Evolutionary conservation across 2,888 invertebrate species (phyloP).

Genomic region (Chloroclysta siterata): DNA sequence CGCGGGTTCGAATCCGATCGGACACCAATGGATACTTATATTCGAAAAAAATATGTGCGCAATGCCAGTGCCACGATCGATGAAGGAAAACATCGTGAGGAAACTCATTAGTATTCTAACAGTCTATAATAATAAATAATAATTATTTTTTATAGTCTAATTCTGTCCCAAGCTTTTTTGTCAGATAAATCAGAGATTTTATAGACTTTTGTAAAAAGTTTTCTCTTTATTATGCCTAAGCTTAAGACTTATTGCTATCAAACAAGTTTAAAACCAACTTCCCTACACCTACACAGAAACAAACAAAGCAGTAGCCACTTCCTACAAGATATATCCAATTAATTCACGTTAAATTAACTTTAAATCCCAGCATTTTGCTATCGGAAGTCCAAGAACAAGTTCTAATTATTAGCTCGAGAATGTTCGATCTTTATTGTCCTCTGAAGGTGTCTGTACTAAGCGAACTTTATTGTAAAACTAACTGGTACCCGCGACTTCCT

Average conservation of each 20-base stretch:
- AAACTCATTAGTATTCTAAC: too few relatives aligned
- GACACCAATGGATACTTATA: too few relatives aligned
- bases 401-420: slow-evolving; percentile 77
- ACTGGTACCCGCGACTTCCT: too few relatives aligned
- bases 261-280: slow-evolving; percentile 18
- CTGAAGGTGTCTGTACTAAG: slow-evolving; percentile 37
- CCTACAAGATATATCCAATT: slow-evolving; percentile 72
- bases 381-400: slow-evolving; percentile 66
- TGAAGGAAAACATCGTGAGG: too few relatives aligned
- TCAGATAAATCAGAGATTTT: too few relatives aligned
- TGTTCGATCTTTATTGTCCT: slow-evolving; percentile 82
- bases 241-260: slow-evolving; percentile 15
- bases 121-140: too few relatives aligned
- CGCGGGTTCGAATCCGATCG: too few relatives aligned
- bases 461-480: background rate
- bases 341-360: slow-evolving; percentile 74
- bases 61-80: too few relatives aligned
- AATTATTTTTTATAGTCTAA: too few relatives aligned
- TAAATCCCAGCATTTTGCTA: slow-evolving; percentile 63
- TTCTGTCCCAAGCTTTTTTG: too few relatives aligned
- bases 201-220: too few relatives aligned
- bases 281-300: slow-evolving; percentile 28
- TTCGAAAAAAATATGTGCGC: too few relatives aligned
- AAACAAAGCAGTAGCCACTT: slow-evolving; percentile 47
- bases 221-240: background rate